Evolutionary conservation across 2,113 vertebrate species (phyloP).

Genomic region (Steatornis caripensis): DNA sequence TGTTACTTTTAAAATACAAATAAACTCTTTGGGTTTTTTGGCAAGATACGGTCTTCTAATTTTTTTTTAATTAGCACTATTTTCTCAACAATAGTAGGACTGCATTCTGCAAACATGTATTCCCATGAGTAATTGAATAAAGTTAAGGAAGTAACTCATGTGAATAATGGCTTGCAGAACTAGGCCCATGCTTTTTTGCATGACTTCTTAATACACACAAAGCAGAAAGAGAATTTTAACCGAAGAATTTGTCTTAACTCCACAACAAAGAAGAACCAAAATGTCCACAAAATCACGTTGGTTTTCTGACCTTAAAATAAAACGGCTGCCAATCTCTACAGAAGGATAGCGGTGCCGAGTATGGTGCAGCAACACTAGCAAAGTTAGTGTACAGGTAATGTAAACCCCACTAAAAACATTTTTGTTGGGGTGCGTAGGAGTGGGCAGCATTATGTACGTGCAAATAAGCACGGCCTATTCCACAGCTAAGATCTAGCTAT

Average conservation of each 20-base stretch:
- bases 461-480: not conserved
- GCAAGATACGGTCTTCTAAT: not conserved
- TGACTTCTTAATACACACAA: not conserved
- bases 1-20: not conserved
- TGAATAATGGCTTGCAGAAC: not conserved
- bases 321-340: not conserved
- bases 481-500: not conserved
- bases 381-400: not conserved
- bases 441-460: not conserved
- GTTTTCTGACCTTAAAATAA: not conserved
- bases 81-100: not conserved
- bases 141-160: not conserved
- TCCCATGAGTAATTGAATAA: not conserved
- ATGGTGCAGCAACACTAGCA: not conserved
- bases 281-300: accelerated
- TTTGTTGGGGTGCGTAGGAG: not conserved
- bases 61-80: not conserved
- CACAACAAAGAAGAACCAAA: not conserved
- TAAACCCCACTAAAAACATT: not conserved
- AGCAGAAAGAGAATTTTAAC: not conserved
- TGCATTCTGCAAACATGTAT: not conserved
- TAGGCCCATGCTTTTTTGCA: not conserved
- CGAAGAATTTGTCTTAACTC: not conserved
- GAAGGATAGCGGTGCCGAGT: not conserved
- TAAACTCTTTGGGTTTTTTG: not conserved